Percentiles rank a stretch among this genome's conserved stretches.
These are phyloP conservation scores for Melanotaenia trifasciata DNA, from an alignment of 2,797 vertebrate genomes.

Conservation along the genomic window DNA sequence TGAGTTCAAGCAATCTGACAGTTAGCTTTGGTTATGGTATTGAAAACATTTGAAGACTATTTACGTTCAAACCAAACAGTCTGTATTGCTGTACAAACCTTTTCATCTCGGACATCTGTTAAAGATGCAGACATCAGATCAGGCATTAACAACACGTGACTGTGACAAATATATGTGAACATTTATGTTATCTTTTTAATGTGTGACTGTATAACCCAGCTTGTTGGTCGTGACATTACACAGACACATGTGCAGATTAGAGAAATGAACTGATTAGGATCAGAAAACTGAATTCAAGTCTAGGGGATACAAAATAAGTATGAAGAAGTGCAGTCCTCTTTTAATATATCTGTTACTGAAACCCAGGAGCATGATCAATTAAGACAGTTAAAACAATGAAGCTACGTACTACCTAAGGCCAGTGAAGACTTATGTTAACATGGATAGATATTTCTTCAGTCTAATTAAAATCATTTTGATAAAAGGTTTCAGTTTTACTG, in stretches of 20 bases:
- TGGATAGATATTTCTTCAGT: no score
- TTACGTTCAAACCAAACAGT: background rate
- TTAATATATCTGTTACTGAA: no score
- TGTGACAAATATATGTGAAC: background rate
- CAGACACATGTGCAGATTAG: background rate
- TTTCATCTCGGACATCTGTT: background rate
- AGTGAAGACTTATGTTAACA: no score
- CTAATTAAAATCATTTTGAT: no score
- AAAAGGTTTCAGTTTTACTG: no score
- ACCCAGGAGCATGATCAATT: no score
- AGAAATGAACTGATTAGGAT: background rate
- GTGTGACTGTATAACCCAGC: background rate
- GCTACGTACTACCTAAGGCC: no score
- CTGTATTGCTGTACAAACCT: background rate
- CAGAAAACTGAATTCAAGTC: background rate
- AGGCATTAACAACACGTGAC: constrained; percentile 4
- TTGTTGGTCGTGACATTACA: background rate
- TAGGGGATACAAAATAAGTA: background rate
- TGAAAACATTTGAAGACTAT: background rate
- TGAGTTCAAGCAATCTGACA: no score
- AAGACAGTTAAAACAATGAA: background rate
- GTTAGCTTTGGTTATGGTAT: background rate
- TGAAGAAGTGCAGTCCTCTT: no score
- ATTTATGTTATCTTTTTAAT: background rate
- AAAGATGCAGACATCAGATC: background rate